phyloP scores from a whole-genome alignment of 2,888 invertebrate species.

The Plutella xylostella region DNA sequence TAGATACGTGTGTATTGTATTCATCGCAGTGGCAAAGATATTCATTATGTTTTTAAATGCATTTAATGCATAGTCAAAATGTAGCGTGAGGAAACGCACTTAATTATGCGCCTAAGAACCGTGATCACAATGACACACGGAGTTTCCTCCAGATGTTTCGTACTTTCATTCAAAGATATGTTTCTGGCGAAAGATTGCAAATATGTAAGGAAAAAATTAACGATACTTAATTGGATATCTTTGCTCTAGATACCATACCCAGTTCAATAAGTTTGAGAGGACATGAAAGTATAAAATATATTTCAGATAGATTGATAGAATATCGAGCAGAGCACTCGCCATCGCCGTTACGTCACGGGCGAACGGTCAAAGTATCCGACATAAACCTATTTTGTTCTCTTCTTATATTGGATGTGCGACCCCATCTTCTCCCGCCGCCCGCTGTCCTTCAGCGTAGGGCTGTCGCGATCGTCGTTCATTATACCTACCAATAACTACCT shows the following conservation, averaged over 20 bases:
- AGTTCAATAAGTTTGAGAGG: too few relatives aligned
- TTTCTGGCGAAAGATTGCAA: too few relatives aligned
- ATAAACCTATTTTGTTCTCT: slow-evolving; percentile 71
- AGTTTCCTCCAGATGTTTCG: too few relatives aligned
- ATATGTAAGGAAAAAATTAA: not conserved
- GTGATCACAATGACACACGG: too few relatives aligned
- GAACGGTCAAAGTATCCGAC: slow-evolving; percentile 69
- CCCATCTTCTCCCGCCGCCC: slow-evolving; percentile 53
- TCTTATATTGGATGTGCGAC: slow-evolving; percentile 68
- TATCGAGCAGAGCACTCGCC: slow-evolving; percentile 42
- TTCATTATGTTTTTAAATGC: not conserved
- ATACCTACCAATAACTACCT: not conserved
- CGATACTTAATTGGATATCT: too few relatives aligned
- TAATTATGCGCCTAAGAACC: too few relatives aligned
- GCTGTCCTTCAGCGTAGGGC: slow-evolving; percentile 51
- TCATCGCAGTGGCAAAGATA: too few relatives aligned
- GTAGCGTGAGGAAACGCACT: not conserved
- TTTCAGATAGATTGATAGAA: slow-evolving; percentile 13
- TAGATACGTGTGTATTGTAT: too few relatives aligned
- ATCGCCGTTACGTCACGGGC: slow-evolving; percentile 65
- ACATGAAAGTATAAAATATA: too few relatives aligned
- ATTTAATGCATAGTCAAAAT: not conserved
- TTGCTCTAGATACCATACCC: too few relatives aligned
- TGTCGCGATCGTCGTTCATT: slow-evolving; percentile 26
- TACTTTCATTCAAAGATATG: too few relatives aligned